A percentile compares a stretch with the other conserved stretches of the same genome.
These are phyloP conservation scores for Corythaixoides concolor DNA, from an alignment of 2,113 vertebrate genomes.

Conservation along the genomic window DNA sequence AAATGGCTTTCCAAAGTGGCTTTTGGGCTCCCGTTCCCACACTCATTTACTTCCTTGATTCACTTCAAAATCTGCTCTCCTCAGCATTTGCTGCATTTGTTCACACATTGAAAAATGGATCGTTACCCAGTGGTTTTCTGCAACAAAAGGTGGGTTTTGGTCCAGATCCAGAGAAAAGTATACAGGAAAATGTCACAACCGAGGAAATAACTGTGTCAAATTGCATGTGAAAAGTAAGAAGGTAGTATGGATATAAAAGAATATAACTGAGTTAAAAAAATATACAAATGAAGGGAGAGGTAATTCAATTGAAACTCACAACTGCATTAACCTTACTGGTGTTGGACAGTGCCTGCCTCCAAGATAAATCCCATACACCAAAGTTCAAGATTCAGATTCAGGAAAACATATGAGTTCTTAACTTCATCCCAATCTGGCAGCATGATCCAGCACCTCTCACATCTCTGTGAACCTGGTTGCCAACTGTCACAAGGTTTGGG, in stretches of 20 bases:
- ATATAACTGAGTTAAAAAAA: not conserved
- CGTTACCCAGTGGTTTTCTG: not conserved
- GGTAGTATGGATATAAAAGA: not conserved
- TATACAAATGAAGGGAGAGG: not conserved
- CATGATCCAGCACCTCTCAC: not conserved
- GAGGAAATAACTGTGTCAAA: not conserved
- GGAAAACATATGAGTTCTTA: not conserved
- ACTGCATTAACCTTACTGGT: not conserved
- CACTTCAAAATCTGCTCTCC: not conserved
- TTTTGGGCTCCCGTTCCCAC: not conserved
- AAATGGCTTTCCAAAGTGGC: not conserved
- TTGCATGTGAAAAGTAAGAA: not conserved
- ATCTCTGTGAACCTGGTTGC: not conserved
- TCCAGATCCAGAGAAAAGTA: not conserved
- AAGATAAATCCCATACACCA: not conserved
- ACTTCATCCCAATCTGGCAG: not conserved
- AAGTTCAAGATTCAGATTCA: not conserved
- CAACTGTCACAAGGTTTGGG: accelerated
- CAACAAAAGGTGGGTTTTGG: not conserved
- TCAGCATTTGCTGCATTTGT: not conserved
- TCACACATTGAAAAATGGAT: not conserved
- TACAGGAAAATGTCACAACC: not conserved
- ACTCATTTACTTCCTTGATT: not conserved
- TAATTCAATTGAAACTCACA: not conserved
- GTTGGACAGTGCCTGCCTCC: not conserved